Evolutionary conservation across 1,140 invertebrate genomes (phyloP).

Genomic region (Littorina saxatilis): DNA sequence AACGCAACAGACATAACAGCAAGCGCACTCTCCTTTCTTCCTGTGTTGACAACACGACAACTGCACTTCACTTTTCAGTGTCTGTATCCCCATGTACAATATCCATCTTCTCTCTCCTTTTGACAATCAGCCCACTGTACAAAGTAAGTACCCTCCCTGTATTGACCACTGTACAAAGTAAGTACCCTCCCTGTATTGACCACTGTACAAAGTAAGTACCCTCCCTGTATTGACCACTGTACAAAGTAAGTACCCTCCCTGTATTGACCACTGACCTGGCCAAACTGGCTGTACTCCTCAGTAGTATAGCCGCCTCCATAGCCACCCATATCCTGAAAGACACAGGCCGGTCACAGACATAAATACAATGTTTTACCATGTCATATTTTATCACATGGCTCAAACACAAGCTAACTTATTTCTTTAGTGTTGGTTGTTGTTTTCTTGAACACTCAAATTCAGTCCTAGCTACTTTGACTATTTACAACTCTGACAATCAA

Average conservation of each 20-base stretch:
- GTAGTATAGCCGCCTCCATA: slow-evolving; percentile 18
- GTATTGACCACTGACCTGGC: slow-evolving; percentile 12
- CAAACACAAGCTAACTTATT: not conserved
- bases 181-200: no score
- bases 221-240: no score
- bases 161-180: no score
- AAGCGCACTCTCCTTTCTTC: no score
- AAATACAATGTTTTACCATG: not conserved
- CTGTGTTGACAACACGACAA: no score
- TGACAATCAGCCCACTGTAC: no score
- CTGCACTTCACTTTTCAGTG: no score
- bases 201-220: no score
- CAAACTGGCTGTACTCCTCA: slow-evolving; percentile 32
- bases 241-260: not conserved
- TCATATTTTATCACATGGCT: not conserved
- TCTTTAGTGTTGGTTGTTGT: not conserved
- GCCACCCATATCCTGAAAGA: slow-evolving; percentile 21
- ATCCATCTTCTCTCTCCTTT: no score
- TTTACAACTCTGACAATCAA: not conserved
- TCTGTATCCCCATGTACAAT: no score
- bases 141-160: no score
- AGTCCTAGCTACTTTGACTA: not conserved
- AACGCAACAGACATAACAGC: no score
- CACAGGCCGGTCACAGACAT: not conserved
- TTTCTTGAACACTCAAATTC: not conserved